phyloP scores from a whole-genome alignment of 2,888 invertebrate species.

The Diaphora mendica region DNA sequence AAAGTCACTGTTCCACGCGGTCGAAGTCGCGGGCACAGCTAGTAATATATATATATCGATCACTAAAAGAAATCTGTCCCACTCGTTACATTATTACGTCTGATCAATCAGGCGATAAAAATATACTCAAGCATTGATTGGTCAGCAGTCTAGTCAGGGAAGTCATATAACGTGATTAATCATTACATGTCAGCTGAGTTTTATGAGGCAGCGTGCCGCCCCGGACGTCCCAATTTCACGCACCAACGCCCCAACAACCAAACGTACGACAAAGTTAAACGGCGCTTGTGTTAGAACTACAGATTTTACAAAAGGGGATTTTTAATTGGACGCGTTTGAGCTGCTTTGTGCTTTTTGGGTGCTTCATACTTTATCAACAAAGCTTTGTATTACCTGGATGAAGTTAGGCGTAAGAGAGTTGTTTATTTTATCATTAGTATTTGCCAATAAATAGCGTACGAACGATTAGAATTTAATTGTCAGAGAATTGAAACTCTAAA shows the following conservation, averaged over 20 bases:
- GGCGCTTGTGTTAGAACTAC: constrained; percentile 25
- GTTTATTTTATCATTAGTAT: not conserved
- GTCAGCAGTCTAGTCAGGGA: constrained; percentile 3
- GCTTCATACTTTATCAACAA: not conserved
- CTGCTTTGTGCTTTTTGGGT: not conserved
- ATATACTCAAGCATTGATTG: not conserved
- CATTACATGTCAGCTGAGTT: constrained; percentile 62
- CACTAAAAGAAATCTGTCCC: not conserved
- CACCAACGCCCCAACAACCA: constrained; percentile 50
- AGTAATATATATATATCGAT: no score
- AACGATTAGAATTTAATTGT: no score
- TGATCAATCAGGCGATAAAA: not conserved
- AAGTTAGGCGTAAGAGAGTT: not conserved
- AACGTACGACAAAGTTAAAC: constrained; percentile 39
- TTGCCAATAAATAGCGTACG: not conserved
- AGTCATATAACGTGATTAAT: constrained; percentile 54
- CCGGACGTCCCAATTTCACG: constrained; percentile 61
- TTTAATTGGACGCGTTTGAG: constrained; percentile 13
- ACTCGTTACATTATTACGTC: not conserved
- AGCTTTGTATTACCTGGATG: constrained; percentile 1
- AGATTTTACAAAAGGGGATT: constrained; percentile 3
- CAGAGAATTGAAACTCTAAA: no score
- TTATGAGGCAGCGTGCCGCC: constrained; percentile 52
- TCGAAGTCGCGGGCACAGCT: no score
- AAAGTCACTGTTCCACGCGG: no score